These are phyloP conservation scores for Rhea americana DNA, from an alignment of 2,113 vertebrate genomes.

Conservation along the genomic window DNA sequence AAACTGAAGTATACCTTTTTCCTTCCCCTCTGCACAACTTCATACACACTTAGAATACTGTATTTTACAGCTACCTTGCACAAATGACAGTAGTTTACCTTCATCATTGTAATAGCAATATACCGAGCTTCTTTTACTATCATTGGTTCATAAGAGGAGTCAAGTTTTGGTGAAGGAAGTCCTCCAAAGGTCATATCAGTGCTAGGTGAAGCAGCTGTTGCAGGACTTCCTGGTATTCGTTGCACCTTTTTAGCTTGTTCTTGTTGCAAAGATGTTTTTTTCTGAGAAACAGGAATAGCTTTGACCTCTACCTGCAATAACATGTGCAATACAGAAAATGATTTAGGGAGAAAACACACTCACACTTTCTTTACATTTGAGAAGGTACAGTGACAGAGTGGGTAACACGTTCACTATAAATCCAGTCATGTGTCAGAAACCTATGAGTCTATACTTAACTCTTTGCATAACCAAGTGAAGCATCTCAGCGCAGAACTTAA, in stretches of 20 bases:
- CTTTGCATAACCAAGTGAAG: not conserved
- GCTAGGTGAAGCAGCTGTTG: conserved; percentile 73
- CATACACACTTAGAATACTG: not conserved
- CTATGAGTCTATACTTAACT: accelerated
- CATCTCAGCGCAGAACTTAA: not conserved
- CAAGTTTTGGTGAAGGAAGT: conserved; percentile 93
- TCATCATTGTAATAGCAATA: conserved; percentile 99
- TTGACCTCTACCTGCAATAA: conserved; percentile 93
- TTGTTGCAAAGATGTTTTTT: conserved; percentile 91
- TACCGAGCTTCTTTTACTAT: conserved; percentile 98
- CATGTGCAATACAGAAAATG: not conserved
- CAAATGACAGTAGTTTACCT: conserved; percentile 77
- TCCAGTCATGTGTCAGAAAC: not conserved
- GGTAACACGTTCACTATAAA: not conserved
- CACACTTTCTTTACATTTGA: not conserved
- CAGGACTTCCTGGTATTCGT: conserved; percentile 86
- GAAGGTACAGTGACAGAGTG: not conserved
- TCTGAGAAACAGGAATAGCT: conserved; percentile 97
- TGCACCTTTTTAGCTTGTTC: conserved; percentile 90
- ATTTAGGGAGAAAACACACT: not conserved
- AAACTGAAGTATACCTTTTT: not conserved
- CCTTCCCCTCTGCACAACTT: not conserved
- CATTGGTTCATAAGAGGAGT: conserved; percentile 97
- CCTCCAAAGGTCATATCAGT: conserved; percentile 94
- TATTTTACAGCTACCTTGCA: not conserved